Conservation (phyloP, 2,797 vertebrate genomes). For the Spinus olivaceus region DNA sequence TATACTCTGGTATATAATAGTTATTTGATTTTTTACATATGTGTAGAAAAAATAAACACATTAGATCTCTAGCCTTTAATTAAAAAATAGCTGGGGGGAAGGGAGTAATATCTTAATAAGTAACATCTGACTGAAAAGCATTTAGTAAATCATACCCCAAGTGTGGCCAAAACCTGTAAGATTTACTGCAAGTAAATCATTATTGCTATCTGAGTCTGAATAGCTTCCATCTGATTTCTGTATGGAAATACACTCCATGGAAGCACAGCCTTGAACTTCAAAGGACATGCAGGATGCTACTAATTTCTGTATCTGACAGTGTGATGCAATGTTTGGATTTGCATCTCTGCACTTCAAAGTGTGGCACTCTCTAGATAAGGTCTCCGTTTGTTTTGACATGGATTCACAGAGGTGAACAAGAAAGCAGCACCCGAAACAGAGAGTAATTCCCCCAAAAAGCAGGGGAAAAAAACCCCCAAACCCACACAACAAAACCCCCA, state of each 20-base stretch:
- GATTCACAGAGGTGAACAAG: constrained; percentile 84
- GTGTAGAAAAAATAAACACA: constrained; percentile 55
- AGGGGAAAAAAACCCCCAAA: not conserved
- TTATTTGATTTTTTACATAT: constrained; percentile 71
- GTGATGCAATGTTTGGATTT: constrained; percentile 80
- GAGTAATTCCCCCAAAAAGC: constrained; percentile 34
- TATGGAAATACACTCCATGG: constrained; percentile 43
- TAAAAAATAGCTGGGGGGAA: constrained; percentile 63
- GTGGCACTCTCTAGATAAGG: constrained; percentile 78
- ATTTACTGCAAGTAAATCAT: constrained; percentile 73
- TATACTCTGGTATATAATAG: constrained; percentile 19
- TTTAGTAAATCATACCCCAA: constrained; percentile 48
- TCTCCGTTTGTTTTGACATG: constrained; percentile 83
- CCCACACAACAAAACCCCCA: constrained; percentile 57
- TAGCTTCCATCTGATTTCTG: constrained; percentile 82
- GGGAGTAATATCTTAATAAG: constrained; percentile 66
- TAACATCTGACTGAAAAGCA: constrained; percentile 66
- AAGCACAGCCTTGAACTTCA: constrained; percentile 79
- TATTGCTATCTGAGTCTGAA: constrained; percentile 79
- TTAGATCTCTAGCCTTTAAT: constrained; percentile 71
- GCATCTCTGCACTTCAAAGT: constrained; percentile 86
- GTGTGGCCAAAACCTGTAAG: constrained; percentile 58
- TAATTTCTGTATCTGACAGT: constrained; percentile 80
- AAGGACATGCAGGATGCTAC: constrained; percentile 81
- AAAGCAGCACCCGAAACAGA: constrained; percentile 82